Percentiles rank a stretch among this genome's conserved stretches.
These are phyloP conservation scores for Onthophagus sagittarius DNA, from an alignment of 2,888 invertebrate genomes.

Conservation along the genomic window DNA sequence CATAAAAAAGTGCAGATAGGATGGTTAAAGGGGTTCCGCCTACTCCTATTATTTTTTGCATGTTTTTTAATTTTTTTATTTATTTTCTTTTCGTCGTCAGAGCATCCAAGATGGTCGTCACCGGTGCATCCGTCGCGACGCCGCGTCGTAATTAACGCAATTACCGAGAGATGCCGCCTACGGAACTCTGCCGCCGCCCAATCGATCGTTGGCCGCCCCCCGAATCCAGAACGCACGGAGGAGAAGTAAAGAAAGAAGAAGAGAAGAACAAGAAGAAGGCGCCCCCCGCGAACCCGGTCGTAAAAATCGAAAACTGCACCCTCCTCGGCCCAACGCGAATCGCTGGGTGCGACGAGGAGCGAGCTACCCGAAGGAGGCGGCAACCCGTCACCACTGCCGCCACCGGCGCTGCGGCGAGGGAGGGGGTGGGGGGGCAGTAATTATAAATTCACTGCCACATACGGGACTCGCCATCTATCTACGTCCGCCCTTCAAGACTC, in stretches of 20 bases:
- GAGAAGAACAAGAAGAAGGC: slow-evolving; percentile 29
- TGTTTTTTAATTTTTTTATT: no score
- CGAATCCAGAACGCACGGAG: slow-evolving; percentile 13
- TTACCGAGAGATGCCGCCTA: slow-evolving; percentile 16
- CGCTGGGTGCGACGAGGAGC: neutral
- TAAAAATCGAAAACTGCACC: slow-evolving; percentile 27
- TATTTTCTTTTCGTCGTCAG: no score
- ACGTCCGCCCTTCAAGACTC: slow-evolving; percentile 23
- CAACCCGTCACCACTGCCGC: neutral
- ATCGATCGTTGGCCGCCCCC: slow-evolving; percentile 18
- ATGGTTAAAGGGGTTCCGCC: no score
- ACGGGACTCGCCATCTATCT: slow-evolving; percentile 25
- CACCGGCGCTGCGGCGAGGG: neutral
- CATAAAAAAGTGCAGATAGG: no score
- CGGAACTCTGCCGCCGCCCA: slow-evolving; percentile 11
- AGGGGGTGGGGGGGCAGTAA: slow-evolving; percentile 31
- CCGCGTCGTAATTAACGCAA: slow-evolving; percentile 19
- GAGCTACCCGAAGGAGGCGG: neutral
- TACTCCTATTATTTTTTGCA: no score
- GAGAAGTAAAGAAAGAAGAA: slow-evolving; percentile 41
- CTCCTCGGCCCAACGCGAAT: neutral
- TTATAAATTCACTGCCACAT: slow-evolving; percentile 39
- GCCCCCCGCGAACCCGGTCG: slow-evolving; percentile 33
- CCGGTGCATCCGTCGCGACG: neutral
- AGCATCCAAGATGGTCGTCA: neutral